phyloP scores from a whole-genome alignment of 1,140 invertebrate species.

The Caenorhabditis inopinata region DNA sequence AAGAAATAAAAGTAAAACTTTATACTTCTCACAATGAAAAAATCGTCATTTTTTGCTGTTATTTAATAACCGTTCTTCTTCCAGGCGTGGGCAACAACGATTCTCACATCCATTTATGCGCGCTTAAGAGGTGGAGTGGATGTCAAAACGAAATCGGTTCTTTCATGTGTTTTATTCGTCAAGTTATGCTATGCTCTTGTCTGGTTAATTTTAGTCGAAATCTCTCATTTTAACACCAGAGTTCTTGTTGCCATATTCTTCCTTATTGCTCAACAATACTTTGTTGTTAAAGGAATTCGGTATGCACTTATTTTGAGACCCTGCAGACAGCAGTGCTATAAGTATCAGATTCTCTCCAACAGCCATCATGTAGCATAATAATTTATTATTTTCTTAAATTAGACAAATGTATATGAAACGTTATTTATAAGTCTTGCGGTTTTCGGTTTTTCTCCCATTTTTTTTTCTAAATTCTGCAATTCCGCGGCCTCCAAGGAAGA shows the following conservation, averaged over 20 bases:
- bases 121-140: neutral
- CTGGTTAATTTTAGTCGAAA: neutral
- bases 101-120: neutral
- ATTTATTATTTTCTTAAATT: neutral
- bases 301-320: neutral
- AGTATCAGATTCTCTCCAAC: slow-evolving; percentile 9
- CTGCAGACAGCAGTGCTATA: slow-evolving; percentile 9
- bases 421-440: neutral
- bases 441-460: neutral
- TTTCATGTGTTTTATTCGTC: neutral
- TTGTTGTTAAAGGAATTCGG: neutral
- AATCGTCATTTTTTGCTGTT: too few relatives aligned
- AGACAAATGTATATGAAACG: neutral
- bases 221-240: slow-evolving; percentile 5
- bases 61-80: too few relatives aligned
- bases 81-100: neutral
- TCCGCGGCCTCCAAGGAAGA: slow-evolving; percentile 10
- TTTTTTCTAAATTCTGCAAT: neutral
- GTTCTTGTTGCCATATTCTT: neutral
- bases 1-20: too few relatives aligned
- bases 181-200: neutral
- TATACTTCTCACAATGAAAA: too few relatives aligned
- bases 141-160: neutral
- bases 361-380: slow-evolving; percentile 11
- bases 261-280: neutral